These are phyloP conservation scores for Lasioglossum baleicum DNA, from an alignment of 1,140 invertebrate species.

Conservation along the genomic window DNA sequence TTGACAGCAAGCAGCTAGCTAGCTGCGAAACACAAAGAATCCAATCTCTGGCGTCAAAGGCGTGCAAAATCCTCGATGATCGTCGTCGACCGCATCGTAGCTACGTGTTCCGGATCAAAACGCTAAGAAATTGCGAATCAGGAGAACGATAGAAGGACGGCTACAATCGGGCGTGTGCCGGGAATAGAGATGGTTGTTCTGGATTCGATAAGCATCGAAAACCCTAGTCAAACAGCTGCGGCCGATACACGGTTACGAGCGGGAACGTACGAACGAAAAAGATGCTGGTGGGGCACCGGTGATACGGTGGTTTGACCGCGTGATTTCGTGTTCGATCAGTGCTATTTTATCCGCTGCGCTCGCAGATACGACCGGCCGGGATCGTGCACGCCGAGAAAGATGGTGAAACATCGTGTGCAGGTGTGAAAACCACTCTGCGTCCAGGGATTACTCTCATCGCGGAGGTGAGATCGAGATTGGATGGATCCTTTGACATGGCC, in stretches of 20 bases:
- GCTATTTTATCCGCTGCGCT: conserved; percentile 48
- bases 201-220: conserved; percentile 51
- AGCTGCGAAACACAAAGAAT: too few species aligned
- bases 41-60: too few species aligned
- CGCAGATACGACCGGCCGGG: conserved; percentile 13
- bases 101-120: not conserved
- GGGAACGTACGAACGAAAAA: conserved; percentile 1
- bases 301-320: conserved; percentile 31
- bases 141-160: not conserved
- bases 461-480: conserved; percentile 10
- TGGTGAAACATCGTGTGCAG: not conserved
- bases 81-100: not conserved
- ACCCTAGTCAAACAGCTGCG: conserved; percentile 36
- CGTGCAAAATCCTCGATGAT: not conserved
- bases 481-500: too few species aligned
- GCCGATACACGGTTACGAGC: conserved; percentile 25
- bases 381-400: not conserved
- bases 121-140: not conserved
- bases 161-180: conserved; percentile 8
- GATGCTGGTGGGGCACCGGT: conserved; percentile 38
- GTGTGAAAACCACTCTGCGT: not conserved
- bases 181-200: conserved; percentile 20
- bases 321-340: conserved; percentile 51
- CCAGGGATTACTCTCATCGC: not conserved
- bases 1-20: too few species aligned